Evolutionary conservation across 2,797 vertebrate species (phyloP).

Genomic region (Lithobates sylvaticus): DNA sequence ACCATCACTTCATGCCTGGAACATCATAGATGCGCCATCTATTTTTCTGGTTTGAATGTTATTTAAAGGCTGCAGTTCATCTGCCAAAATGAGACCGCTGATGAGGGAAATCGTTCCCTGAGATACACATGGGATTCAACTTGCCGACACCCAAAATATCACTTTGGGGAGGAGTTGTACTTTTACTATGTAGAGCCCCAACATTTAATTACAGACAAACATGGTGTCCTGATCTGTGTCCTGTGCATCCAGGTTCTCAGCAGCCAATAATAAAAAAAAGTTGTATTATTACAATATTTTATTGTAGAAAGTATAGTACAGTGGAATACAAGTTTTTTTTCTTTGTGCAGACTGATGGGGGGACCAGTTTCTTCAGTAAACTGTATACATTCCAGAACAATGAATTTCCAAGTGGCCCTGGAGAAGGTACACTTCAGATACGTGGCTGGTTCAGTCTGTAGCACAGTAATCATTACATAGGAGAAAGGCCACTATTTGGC

Average conservation of each 20-base stretch:
- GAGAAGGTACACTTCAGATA: background rate
- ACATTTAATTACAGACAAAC: background rate
- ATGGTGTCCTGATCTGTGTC: background rate
- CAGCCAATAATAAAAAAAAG: background rate
- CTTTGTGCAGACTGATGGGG: background rate
- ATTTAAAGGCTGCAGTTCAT: too few relatives aligned
- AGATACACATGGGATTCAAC: too few relatives aligned
- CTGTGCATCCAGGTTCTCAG: too few relatives aligned
- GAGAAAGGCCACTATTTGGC: background rate
- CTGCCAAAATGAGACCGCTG: too few relatives aligned
- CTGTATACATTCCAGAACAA: background rate
- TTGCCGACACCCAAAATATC: too few relatives aligned
- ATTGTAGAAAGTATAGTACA: conserved; percentile 49
- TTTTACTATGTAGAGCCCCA: too few relatives aligned
- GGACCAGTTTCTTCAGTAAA: too few relatives aligned
- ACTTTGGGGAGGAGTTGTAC: too few relatives aligned
- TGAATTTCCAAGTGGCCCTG: background rate
- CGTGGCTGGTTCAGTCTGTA: background rate
- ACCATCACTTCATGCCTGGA: too few relatives aligned
- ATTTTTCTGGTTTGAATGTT: too few relatives aligned
- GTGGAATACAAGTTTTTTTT: background rate
- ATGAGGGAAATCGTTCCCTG: too few relatives aligned
- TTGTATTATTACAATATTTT: conserved; percentile 30
- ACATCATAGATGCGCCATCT: too few relatives aligned
- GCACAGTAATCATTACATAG: background rate